These are phyloP conservation scores for Erynnis tages DNA, from an alignment of 2,888 invertebrate genomes.

Conservation along the genomic window DNA sequence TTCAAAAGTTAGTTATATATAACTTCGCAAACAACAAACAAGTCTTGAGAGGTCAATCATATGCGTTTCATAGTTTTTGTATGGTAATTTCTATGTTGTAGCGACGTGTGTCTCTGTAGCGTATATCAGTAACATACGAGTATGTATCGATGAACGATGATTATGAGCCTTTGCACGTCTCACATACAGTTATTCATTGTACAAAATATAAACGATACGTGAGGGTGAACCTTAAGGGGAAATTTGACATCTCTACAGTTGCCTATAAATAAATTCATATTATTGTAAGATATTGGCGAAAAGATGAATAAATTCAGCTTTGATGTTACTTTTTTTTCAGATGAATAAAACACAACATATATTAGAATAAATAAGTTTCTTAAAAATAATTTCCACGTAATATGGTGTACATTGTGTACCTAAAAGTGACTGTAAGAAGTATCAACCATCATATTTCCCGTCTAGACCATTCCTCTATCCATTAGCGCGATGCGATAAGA, in stretches of 20 bases:
- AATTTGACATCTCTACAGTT: too few species aligned
- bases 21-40: too few species aligned
- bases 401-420: not conserved
- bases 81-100: not conserved
- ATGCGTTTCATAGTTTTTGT: not conserved
- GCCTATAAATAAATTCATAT: too few species aligned
- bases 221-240: too few species aligned
- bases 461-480: constrained; percentile 48
- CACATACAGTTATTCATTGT: not conserved
- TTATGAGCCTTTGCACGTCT: not conserved
- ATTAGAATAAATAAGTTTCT: too few species aligned
- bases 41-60: not conserved
- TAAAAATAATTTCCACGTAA: constrained; percentile 3
- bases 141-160: not conserved
- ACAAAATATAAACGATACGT: not conserved
- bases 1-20: too few species aligned
- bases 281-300: too few species aligned
- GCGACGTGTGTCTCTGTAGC: not conserved
- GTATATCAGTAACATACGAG: not conserved
- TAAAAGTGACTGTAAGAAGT: constrained; percentile 14
- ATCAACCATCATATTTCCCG: constrained; percentile 40
- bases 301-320: too few species aligned
- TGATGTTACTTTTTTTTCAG: too few species aligned
- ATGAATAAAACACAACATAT: too few species aligned
- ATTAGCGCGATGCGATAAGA: constrained; percentile 51